Conservation (phyloP, 2,888 invertebrate genomes). For the Pyrochroa serraticornis region DNA sequence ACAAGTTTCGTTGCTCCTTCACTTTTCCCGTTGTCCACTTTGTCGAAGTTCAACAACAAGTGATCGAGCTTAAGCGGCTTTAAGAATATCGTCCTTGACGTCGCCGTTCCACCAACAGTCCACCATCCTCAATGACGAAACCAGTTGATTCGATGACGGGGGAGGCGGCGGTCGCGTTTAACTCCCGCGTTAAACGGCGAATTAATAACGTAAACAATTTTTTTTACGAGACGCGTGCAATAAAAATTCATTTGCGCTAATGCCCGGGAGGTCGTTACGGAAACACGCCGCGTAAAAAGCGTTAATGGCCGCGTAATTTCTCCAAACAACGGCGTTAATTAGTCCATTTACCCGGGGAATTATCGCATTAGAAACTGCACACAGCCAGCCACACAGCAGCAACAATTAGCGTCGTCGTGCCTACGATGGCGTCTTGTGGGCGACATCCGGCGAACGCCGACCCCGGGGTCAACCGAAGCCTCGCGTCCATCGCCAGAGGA, state of each 20-base stretch:
- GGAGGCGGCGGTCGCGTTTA: conserved; percentile 3
- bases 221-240: conserved; percentile 2
- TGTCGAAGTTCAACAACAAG: not conserved
- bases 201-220: conserved; percentile 7
- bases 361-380: conserved; percentile 16
- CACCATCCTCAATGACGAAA: no score
- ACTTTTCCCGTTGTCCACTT: not conserved
- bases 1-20: not conserved
- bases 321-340: conserved; percentile 16
- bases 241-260: conserved; percentile 6
- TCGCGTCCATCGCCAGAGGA: conserved; percentile 17
- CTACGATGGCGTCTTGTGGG: conserved; percentile 21
- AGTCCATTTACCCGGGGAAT: conserved; percentile 19
- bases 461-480: conserved; percentile 25
- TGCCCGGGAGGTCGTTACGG: conserved; percentile 2
- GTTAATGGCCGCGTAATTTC: conserved; percentile 9
- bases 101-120: not conserved
- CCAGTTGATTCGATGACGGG: no score
- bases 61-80: not conserved
- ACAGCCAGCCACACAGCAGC: conserved; percentile 16
- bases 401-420: conserved; percentile 19
- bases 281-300: conserved; percentile 8
- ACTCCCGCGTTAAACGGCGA: conserved; percentile 5
- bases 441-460: conserved; percentile 28
- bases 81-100: not conserved